A percentile compares a stretch with the other conserved stretches of the same genome.
Evolutionary conservation across 2,113 vertebrate genomes (phyloP).

Genomic region (Myotis davidii): DNA sequence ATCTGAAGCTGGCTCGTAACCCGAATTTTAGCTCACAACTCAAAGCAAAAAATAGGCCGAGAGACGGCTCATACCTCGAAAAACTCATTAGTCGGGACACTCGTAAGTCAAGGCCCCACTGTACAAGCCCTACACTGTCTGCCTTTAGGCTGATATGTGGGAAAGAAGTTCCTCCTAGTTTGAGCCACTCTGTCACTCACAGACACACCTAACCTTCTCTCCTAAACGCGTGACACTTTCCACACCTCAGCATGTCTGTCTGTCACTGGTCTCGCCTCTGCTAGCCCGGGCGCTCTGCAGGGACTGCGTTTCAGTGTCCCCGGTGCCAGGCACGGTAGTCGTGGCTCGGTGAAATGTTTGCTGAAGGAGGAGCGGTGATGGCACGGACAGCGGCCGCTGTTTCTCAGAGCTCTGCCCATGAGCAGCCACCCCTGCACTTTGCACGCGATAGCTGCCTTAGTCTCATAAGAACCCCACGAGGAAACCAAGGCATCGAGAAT

Average conservation of each 20-base stretch:
- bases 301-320: not conserved
- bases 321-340: not conserved
- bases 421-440: fast-evolving
- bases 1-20: no score
- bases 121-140: not conserved
- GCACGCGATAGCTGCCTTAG: not conserved
- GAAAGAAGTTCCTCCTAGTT: not conserved
- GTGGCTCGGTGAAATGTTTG: not conserved
- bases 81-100: no score
- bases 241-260: not conserved
- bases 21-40: no score
- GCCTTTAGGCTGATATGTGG: not conserved
- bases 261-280: not conserved
- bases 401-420: not conserved
- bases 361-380: not conserved
- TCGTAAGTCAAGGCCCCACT: no score
- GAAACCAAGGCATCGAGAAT: not conserved
- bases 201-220: not conserved
- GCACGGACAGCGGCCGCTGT: fast-evolving
- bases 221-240: not conserved
- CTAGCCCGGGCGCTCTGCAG: not conserved
- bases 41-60: no score
- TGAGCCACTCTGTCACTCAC: not conserved
- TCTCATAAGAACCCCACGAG: not conserved
- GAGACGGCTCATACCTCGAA: no score